Base-by-base conservation (phyloP, 2,888 invertebrate species). In the Sarcophaga subvicina region DNA sequence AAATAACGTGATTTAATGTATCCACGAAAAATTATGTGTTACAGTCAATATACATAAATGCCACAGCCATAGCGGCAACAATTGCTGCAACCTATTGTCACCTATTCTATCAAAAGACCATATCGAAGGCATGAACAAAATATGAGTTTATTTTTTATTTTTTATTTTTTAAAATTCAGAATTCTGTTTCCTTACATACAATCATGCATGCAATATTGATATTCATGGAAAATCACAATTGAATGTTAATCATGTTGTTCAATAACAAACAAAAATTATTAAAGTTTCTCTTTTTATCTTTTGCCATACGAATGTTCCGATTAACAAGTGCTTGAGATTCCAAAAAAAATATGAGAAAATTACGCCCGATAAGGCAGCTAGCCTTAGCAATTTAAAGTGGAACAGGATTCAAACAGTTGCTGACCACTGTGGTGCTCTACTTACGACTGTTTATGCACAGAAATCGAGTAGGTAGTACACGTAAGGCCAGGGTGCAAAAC, bases 61-160 rank as follows among this genome's bases (percentile, higher is more conserved):
- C 4, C 37, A 20, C 27, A 67, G 11, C 63, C 75, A 79, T 64
- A 17, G 47, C 59, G 20, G 20, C 59, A 67, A 64, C 60, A 25
- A 37, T 10, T 37, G 37, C 6, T 69, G 69, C 80, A 83, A 86
- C 77, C 73, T 83, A 83, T 86, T 86, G 86, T 86, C 86, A 83
- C 83, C 80, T 73, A 73, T 83, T 86, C 69, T 72, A 86, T 83
- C 72, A 77, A 20, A 80, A 77, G n/a, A 49, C 75, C 11, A 45
- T 63, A 20, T 37, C 76, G 25, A 37, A 70, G 14, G 11, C 20
- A 25, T 17, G 54, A 27, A 66, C 64, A 20, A 76, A 22, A 67
- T 4, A 70, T 69, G 14, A 4, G 17, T 67, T 78, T 54, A 14
- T 12, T 49, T 14, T 49, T 49, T 49, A 14, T 14, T 37, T 37